phyloP scores from a whole-genome alignment of 2,888 invertebrate genomes.

The Eupithecia vulgata region DNA sequence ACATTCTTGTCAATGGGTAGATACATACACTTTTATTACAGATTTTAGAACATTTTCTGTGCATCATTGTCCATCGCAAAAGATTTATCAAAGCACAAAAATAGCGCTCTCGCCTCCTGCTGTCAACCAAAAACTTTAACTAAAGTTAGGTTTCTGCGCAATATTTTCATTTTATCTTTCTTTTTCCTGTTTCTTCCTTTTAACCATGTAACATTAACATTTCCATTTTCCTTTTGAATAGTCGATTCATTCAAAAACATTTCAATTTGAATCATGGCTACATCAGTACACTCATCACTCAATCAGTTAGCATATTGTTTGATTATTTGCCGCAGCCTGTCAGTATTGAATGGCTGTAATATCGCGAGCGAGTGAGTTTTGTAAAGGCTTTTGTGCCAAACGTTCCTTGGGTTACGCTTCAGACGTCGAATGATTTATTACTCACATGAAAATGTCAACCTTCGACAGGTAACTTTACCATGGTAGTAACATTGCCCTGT shows the following conservation, averaged over 20 bases:
- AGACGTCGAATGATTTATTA: slow-evolving; percentile 68
- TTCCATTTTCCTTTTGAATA: not conserved
- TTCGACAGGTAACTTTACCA: slow-evolving; percentile 37
- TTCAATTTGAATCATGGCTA: slow-evolving; percentile 3
- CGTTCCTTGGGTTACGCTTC: slow-evolving; percentile 53
- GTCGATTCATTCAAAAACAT: not conserved
- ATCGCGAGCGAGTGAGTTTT: slow-evolving; percentile 54
- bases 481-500: slow-evolving; percentile 7
- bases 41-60: not conserved
- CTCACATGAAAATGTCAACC: slow-evolving; percentile 50
- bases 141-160: not conserved
- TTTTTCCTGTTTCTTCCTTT: not conserved
- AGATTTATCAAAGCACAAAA: not conserved
- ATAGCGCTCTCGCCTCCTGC: not conserved
- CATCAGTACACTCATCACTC: slow-evolving; percentile 29
- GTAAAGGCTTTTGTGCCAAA: slow-evolving; percentile 56
- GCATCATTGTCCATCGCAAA: not conserved
- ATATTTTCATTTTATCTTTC: not conserved
- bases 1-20: no score
- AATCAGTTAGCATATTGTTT: slow-evolving; percentile 35
- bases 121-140: not conserved
- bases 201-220: not conserved
- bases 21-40: not conserved
- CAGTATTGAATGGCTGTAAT: slow-evolving; percentile 58
- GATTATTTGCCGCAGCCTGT: slow-evolving; percentile 60